Evolutionary conservation across 1,140 invertebrate genomes (phyloP).

Genomic region (Frieseomelitta varia): DNA sequence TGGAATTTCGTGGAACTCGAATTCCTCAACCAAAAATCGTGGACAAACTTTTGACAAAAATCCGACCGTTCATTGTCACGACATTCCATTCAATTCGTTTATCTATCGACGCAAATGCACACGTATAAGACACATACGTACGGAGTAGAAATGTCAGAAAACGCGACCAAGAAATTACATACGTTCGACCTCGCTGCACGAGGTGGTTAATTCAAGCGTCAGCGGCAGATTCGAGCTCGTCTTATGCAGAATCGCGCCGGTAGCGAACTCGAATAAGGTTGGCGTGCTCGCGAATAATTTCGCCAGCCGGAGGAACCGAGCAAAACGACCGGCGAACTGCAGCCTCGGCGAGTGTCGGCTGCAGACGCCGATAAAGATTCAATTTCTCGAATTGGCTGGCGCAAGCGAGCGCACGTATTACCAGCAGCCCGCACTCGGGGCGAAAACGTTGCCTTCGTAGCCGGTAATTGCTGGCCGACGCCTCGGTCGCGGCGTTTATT

Average conservation of each 20-base stretch:
- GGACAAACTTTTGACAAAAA: too few relatives aligned
- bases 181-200: background rate
- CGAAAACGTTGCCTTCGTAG: slow-evolving; percentile 9
- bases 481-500: slow-evolving; percentile 23
- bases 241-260: too few relatives aligned
- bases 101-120: too few relatives aligned
- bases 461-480: slow-evolving; percentile 44
- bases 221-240: background rate
- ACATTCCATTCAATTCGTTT: too few relatives aligned
- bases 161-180: too few relatives aligned
- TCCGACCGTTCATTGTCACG: too few relatives aligned
- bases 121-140: too few relatives aligned
- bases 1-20: too few relatives aligned
- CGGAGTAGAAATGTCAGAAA: too few relatives aligned
- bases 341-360: background rate
- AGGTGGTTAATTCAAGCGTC: too few relatives aligned
- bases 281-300: background rate
- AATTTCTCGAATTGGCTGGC: slow-evolving; percentile 9
- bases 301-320: background rate
- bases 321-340: background rate
- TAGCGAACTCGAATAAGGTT: background rate
- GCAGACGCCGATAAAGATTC: slow-evolving; percentile 21
- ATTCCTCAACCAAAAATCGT: too few relatives aligned
- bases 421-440: background rate
- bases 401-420: slow-evolving; percentile 21